These are phyloP conservation scores for Tachuris rubrigastra DNA, from an alignment of 2,113 vertebrate species.

Conservation along the genomic window DNA sequence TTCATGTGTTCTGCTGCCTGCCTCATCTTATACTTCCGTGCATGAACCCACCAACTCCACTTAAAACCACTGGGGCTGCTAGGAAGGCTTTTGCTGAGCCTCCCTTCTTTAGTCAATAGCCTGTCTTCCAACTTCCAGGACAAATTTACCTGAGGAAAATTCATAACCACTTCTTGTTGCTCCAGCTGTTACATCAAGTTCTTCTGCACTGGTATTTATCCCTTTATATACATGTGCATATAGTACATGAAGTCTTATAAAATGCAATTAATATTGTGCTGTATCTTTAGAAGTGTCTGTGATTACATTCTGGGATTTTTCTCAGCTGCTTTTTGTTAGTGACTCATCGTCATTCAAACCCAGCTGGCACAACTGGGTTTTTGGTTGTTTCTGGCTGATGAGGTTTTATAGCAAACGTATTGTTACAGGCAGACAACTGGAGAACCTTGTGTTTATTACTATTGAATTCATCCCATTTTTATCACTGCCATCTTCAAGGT, in stretches of 20 bases:
- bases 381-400: not conserved
- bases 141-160: not conserved
- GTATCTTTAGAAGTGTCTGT: not conserved
- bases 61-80: not conserved
- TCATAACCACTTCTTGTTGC: not conserved
- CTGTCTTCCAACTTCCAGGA: not conserved
- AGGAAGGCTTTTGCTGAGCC: not conserved
- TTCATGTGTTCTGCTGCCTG: not conserved
- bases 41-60: fast-evolving
- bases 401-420: not conserved
- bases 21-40: not conserved
- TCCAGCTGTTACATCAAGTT: not conserved
- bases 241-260: not conserved
- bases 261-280: not conserved
- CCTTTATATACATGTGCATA: not conserved
- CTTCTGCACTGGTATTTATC: not conserved
- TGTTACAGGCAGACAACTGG: not conserved
- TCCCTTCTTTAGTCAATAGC: not conserved
- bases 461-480: not conserved
- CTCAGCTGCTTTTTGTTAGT: constrained; percentile 3
- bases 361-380: not conserved
- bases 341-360: constrained; percentile 2
- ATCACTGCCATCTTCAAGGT: constrained; percentile 22
- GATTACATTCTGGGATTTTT: not conserved
- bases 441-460: not conserved